Base-by-base conservation (phyloP, 2,888 invertebrate genomes). In the Pristionchus exspectatus region DNA sequence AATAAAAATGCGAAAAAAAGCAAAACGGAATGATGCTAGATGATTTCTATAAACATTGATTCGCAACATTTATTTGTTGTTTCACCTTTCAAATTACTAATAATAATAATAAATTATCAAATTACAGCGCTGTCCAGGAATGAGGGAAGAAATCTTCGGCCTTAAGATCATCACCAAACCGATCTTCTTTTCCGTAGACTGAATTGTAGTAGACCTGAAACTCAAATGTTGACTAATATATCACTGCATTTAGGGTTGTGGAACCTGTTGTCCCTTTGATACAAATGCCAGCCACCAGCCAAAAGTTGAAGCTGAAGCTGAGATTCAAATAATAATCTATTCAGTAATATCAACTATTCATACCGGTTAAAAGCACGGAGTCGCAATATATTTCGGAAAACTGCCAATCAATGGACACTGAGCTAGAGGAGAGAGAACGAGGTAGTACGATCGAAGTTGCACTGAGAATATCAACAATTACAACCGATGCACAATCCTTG, bases 131-230 rank as follows among this genome's bases (percentile, higher is more conserved):
- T 7, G 81, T 81, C 81, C 81, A 81, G 5, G 38, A 16, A n/a
- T 81, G 81, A 16, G 81, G 81, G 50, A 81, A 81, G 30, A 81
- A 81, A 10, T 50, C 81, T 21, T 81, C 30, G 50, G 81, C 50
- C 16, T 81, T 27, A 21, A 81, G 27, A 81, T 44, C 12, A 24
- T 44, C 12, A 1, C 21, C 54, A 54, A 81, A 81, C 14, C 81
- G 50, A 54, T 81, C n/a, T 2, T 5, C 50, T 16, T 81, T 81
- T 2, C 24, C 24, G n/a, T 50, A 81, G 33, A 81, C n/a, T 1
- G 44, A 50, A 27, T 50, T 81, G 54, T 81, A 81, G 81, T n/a
- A 81, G 24, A 81, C 81, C 81, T 81, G 24, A 21, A 77, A 74
- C 16, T 27, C 24, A 18, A 16, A 21, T 12, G 14, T 74, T 74